These are phyloP conservation scores for Macropis europaea DNA, from an alignment of 2,888 invertebrate genomes.

Conservation along the genomic window DNA sequence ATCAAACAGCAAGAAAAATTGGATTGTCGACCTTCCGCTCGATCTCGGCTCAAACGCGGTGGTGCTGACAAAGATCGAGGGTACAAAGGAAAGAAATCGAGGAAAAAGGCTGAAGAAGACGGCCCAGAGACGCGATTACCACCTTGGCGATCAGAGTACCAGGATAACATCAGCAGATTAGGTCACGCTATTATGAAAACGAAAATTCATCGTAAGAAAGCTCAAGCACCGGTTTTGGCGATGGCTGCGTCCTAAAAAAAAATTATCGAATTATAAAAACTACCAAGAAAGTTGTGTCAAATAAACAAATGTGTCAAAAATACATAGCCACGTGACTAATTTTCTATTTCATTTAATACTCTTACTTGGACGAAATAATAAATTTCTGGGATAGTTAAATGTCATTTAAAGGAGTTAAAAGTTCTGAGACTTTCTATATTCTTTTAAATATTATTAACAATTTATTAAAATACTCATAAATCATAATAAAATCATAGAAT, in stretches of 20 bases:
- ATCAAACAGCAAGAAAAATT: neutral
- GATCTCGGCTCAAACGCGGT: conserved; percentile 18
- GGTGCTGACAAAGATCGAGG: neutral
- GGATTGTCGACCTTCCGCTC: conserved; percentile 45
- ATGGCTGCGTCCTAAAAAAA: neutral
- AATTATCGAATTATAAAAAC: neutral
- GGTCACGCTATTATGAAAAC: conserved; percentile 84
- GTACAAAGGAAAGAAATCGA: neutral
- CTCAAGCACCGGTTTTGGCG: conserved; percentile 19
- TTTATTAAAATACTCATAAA: no score
- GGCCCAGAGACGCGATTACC: conserved; percentile 69
- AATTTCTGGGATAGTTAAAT: no score
- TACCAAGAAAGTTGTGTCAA: neutral
- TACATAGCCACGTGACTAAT: no score
- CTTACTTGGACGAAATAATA: no score
- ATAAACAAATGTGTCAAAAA: conserved; percentile 4
- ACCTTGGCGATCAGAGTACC: conserved; percentile 83
- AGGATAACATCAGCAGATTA: conserved; percentile 83
- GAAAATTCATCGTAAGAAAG: conserved; percentile 80
- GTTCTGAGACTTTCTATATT: no score
- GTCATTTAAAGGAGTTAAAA: no score
- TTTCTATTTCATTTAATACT: no score
- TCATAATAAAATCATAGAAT: no score
- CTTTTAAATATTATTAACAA: no score
- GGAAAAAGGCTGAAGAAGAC: conserved; percentile 11